These are phyloP conservation scores for Chrysochloris asiatica DNA, from an alignment of 2,113 vertebrate genomes.

Conservation along the genomic window DNA sequence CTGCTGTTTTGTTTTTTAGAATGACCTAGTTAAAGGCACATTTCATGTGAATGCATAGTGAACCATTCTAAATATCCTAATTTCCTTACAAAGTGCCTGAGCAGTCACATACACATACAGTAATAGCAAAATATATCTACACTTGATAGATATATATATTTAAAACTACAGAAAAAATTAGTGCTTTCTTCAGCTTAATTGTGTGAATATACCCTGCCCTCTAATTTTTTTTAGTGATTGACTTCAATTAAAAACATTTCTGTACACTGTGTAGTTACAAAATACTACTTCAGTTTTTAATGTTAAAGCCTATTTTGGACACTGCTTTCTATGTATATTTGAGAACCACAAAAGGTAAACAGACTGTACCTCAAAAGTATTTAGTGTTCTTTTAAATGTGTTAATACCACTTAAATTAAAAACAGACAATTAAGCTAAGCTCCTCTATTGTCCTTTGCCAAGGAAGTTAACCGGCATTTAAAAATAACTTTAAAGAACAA, in stretches of 20 bases:
- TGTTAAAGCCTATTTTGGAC: constrained; percentile 80
- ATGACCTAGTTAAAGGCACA: constrained; percentile 90
- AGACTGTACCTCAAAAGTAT: constrained; percentile 87
- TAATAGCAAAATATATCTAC: constrained; percentile 94
- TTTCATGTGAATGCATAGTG: constrained; percentile 91
- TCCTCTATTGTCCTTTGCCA: constrained; percentile 50
- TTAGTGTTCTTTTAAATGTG: constrained; percentile 78
- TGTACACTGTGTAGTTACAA: constrained; percentile 87
- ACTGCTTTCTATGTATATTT: constrained; percentile 73
- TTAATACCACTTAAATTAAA: constrained; percentile 80
- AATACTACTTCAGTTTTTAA: constrained; percentile 82
- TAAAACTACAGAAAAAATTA: constrained; percentile 93
- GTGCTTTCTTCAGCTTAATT: constrained; percentile 95
- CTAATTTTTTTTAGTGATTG: constrained; percentile 87
- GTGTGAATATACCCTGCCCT: constrained; percentile 91
- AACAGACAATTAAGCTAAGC: constrained; percentile 66
- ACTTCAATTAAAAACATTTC: constrained; percentile 85
- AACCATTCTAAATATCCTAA: constrained; percentile 93
- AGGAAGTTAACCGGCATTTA: constrained; percentile 50
- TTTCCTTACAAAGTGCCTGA: constrained; percentile 92
- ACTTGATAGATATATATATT: constrained; percentile 88
- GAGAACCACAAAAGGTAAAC: constrained; percentile 81
- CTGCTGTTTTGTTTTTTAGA: constrained; percentile 78
- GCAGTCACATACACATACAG: constrained; percentile 91
- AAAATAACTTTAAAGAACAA: constrained; percentile 62